Percentiles rank a stretch among this genome's conserved stretches.
These are phyloP conservation scores for Folsomia candida DNA, from an alignment of 2,888 invertebrate species.

Conservation along the genomic window DNA sequence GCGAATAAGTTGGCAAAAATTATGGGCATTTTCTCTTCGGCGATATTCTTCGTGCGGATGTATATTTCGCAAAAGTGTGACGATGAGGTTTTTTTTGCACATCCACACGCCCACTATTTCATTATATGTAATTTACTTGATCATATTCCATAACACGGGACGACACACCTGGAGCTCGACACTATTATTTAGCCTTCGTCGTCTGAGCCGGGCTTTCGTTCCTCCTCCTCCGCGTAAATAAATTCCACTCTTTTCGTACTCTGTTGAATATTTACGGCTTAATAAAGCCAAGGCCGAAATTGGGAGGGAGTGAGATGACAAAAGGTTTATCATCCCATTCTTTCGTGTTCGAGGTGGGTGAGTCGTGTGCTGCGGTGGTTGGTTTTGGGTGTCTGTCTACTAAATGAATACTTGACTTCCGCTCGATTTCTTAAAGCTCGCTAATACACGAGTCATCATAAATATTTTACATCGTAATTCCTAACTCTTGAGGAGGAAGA, in stretches of 20 bases:
- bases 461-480: slow-evolving; percentile 15
- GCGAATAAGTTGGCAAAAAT: no score
- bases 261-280: slow-evolving; percentile 4
- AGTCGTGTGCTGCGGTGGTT: no score
- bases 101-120: no score
- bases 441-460: slow-evolving; percentile 7
- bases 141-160: not conserved
- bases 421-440: slow-evolving; percentile 1
- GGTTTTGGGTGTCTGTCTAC: not conserved
- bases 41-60: no score
- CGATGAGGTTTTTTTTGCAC: no score
- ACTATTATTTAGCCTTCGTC: not conserved
- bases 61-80: no score
- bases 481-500: no score
- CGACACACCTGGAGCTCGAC: not conserved
- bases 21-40: no score
- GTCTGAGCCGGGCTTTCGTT: not conserved
- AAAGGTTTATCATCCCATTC: no score
- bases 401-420: slow-evolving; percentile 2
- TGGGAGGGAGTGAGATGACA: not conserved
- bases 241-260: not conserved
- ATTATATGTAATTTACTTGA: no score
- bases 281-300: slow-evolving; percentile 1
- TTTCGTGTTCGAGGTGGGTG: no score
- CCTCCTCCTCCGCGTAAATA: not conserved